A percentile compares a stretch with the other conserved stretches of the same genome.
Conservation (phyloP, 2,888 invertebrate genomes). For the Phortica okadai region DNA sequence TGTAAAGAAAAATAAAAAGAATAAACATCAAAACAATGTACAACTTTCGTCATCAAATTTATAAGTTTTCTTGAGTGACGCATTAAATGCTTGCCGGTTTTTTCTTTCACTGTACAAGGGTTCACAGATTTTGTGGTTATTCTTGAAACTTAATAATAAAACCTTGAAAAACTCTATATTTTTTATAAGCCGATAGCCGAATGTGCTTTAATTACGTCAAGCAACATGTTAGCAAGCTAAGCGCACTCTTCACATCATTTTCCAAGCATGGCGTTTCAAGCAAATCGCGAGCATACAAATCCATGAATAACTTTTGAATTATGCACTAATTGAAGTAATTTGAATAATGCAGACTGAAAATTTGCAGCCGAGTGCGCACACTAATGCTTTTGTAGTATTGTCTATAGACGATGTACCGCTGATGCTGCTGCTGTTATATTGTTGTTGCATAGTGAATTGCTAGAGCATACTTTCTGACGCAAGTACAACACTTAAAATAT, state of each 20-base stretch:
- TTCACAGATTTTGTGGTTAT: too few relatives aligned
- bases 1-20: neutral
- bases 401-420: neutral
- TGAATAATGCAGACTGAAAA: slow-evolving; percentile 15
- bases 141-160: too few relatives aligned
- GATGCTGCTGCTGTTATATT: neutral
- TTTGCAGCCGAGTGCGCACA: neutral
- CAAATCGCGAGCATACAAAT: too few relatives aligned
- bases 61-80: neutral
- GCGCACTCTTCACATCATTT: too few relatives aligned
- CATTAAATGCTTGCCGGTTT: too few relatives aligned
- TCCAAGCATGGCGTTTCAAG: too few relatives aligned
- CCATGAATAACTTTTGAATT: neutral
- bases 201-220: too few relatives aligned
- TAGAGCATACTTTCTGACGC: slow-evolving; percentile 22
- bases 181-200: too few relatives aligned
- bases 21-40: neutral
- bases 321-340: slow-evolving; percentile 26
- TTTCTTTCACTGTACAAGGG: too few relatives aligned
- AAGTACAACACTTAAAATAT: slow-evolving; percentile 21
- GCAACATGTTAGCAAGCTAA: too few relatives aligned
- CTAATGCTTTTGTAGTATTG: slow-evolving; percentile 2
- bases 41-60: slow-evolving; percentile 13
- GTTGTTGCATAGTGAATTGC: neutral
- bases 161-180: too few relatives aligned